Evolutionary conservation across 2,888 invertebrate genomes (phyloP).

Genomic region (Tipula lateralis): DNA sequence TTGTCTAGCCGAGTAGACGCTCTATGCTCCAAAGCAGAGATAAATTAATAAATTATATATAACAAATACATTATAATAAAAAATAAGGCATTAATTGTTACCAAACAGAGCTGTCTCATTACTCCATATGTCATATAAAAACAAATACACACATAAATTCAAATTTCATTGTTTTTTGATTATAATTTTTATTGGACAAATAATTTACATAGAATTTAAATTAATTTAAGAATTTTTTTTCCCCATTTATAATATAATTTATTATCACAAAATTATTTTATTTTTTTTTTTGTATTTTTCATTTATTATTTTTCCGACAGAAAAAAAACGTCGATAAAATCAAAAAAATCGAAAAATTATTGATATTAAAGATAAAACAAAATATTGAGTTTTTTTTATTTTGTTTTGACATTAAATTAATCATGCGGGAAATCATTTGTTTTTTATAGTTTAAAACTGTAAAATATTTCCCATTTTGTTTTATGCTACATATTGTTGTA

Average conservation of each 20-base stretch:
- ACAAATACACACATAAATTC: neutral
- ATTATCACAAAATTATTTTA: constrained; percentile 7
- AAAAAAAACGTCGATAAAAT: neutral
- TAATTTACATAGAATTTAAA: constrained; percentile 1
- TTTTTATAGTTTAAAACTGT: neutral
- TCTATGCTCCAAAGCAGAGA: no score
- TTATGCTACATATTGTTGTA: neutral
- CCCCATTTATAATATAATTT: neutral
- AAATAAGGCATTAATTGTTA: no score
- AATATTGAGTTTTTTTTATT: neutral
- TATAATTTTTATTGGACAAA: neutral
- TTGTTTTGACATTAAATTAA: neutral
- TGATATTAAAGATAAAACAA: neutral
- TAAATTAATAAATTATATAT: no score
- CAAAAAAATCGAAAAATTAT: neutral
- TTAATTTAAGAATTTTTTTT: neutral
- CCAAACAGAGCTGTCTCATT: no score
- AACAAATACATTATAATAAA: no score
- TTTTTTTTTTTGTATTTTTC: neutral
- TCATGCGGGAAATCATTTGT: neutral
- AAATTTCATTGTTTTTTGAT: neutral
- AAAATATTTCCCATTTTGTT: neutral
- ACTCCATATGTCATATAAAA: neutral
- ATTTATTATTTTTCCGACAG: neutral
- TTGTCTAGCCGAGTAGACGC: no score